These are phyloP conservation scores for Otolemur crassicaudatus DNA, from an alignment of 2,797 vertebrate species.

Conservation along the genomic window DNA sequence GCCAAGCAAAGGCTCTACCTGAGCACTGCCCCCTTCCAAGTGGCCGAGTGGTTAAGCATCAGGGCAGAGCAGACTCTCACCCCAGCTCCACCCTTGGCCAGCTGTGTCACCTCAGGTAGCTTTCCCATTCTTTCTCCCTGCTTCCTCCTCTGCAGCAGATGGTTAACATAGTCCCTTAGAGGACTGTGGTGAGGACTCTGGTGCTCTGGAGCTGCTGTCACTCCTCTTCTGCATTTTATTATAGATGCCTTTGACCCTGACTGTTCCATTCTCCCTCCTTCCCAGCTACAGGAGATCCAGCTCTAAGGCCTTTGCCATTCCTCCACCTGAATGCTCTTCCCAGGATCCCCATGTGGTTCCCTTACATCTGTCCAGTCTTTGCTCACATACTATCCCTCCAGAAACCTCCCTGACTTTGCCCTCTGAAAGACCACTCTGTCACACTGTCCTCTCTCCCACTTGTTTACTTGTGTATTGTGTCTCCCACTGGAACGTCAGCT, in stretches of 20 bases:
- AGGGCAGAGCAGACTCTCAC: background rate
- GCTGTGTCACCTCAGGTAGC: background rate
- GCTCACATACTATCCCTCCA: no score
- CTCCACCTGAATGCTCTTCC: background rate
- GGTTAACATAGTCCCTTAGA: background rate
- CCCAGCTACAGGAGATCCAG: background rate
- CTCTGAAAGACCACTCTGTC: background rate
- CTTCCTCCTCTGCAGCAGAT: background rate
- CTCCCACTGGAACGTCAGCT: background rate
- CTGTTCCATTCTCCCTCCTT: background rate
- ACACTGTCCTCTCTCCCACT: background rate
- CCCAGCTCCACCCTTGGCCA: background rate
- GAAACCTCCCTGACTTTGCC: background rate
- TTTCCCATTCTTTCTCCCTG: background rate
- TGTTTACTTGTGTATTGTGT: background rate
- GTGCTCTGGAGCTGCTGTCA: background rate
- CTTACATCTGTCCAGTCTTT: background rate
- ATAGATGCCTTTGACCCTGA: background rate
- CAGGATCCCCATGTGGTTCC: rapidly evolving
- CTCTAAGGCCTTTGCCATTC: background rate
- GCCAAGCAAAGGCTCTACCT: background rate
- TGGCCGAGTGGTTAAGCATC: background rate
- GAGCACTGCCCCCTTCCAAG: background rate
- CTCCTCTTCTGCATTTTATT: background rate
- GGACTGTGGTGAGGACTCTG: background rate